phyloP scores from a whole-genome alignment of 2,113 vertebrate species.

The Corapipo altera region DNA sequence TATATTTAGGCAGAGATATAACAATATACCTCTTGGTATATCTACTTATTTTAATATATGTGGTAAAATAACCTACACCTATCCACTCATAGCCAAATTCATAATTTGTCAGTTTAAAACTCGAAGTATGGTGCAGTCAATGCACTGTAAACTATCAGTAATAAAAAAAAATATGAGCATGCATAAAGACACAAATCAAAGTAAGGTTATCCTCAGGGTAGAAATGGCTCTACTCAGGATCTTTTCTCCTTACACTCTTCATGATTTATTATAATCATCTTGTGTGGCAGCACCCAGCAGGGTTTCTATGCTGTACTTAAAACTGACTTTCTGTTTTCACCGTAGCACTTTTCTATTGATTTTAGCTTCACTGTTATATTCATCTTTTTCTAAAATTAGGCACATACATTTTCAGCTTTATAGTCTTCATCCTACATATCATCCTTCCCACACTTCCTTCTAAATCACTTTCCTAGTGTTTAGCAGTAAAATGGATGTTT shows the following conservation, averaged over 20 bases:
- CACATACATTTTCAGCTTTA: conserved; percentile 40
- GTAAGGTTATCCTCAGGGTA: conserved; percentile 7
- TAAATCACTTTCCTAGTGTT: conserved; percentile 46
- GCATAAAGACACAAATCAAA: conserved; percentile 37
- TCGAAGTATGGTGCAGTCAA: background rate
- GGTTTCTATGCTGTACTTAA: conserved; percentile 8
- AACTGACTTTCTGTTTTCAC: conserved; percentile 18
- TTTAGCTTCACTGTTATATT: conserved; percentile 30
- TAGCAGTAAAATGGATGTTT: conserved; percentile 34
- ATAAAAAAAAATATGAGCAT: conserved; percentile 14
- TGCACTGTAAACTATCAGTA: conserved; percentile 15
- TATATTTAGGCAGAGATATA: background rate
- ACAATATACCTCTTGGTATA: background rate
- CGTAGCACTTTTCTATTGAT: conserved; percentile 30
- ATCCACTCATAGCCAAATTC: background rate
- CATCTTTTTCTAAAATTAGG: conserved; percentile 51
- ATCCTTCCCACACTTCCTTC: background rate
- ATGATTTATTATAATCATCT: conserved; percentile 55
- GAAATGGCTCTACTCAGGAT: conserved; percentile 31
- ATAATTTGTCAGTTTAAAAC: background rate
- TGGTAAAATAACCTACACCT: background rate
- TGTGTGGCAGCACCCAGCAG: conserved; percentile 21
- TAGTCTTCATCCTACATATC: conserved; percentile 23
- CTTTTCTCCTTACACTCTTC: conserved; percentile 28
- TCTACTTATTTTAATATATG: background rate